Evolutionary conservation across 2,113 vertebrate species (phyloP).

Genomic region (Vulpes lagopus): DNA sequence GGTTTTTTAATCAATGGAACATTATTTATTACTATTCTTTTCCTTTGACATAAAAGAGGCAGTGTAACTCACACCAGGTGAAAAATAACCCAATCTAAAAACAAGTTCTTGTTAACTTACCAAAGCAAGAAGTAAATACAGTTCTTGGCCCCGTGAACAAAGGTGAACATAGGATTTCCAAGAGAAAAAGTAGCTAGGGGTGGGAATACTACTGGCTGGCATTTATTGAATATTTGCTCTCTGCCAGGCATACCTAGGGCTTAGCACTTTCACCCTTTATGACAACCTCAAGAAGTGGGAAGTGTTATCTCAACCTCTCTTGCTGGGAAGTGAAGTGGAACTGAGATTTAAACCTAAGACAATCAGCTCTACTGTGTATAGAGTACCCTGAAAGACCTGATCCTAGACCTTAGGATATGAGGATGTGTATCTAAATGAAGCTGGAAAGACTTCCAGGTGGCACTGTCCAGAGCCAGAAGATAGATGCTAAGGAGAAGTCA

Average conservation of each 20-base stretch:
- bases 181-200: not conserved
- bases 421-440: not conserved
- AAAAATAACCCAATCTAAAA: constrained; percentile 9
- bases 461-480: not conserved
- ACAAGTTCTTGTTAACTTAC: constrained; percentile 28
- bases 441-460: not conserved
- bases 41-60: not conserved
- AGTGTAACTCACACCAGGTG: not conserved
- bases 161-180: not conserved
- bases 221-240: not conserved
- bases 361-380: not conserved
- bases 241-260: not conserved
- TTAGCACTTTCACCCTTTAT: not conserved
- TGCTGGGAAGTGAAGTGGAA: not conserved
- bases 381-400: not conserved
- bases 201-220: too few species aligned
- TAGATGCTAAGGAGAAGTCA: not conserved
- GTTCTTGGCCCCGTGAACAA: not conserved
- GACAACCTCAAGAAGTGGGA: not conserved
- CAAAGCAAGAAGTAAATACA: not conserved
- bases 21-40: not conserved
- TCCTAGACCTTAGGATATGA: not conserved
- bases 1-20: not conserved
- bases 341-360: not conserved
- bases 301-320: not conserved